Conservation (phyloP, 2,113 vertebrate species). For the Phyllostomus discolor region DNA sequence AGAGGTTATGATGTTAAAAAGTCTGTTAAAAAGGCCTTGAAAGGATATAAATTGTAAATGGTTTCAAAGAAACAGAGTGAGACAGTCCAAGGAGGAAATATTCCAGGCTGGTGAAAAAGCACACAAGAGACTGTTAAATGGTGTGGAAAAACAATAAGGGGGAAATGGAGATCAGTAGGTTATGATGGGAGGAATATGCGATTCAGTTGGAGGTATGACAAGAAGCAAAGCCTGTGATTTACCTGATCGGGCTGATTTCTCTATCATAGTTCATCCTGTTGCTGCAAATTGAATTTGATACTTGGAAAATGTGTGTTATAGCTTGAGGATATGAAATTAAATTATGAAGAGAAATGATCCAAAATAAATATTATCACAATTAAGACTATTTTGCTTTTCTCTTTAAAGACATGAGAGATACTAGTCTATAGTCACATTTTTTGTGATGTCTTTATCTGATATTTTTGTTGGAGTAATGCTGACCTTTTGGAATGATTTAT, state of each 20-base stretch:
- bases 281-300: background rate
- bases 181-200: background rate
- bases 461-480: background rate
- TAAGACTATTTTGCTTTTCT: background rate
- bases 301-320: background rate
- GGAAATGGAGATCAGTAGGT: background rate
- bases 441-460: background rate
- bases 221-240: background rate
- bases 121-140: background rate
- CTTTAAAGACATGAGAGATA: background rate
- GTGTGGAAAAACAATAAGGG: background rate
- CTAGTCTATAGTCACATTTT: background rate
- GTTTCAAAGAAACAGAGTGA: background rate
- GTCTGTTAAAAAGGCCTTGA: background rate
- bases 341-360: background rate
- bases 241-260: background rate
- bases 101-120: background rate
- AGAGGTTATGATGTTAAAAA: background rate
- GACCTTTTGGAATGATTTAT: background rate
- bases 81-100: background rate
- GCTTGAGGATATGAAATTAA: background rate
- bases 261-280: background rate
- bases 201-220: background rate
- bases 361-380: background rate
- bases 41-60: background rate